Base-by-base conservation (phyloP, 2,113 vertebrate species). In the Lycaon pictus region DNA sequence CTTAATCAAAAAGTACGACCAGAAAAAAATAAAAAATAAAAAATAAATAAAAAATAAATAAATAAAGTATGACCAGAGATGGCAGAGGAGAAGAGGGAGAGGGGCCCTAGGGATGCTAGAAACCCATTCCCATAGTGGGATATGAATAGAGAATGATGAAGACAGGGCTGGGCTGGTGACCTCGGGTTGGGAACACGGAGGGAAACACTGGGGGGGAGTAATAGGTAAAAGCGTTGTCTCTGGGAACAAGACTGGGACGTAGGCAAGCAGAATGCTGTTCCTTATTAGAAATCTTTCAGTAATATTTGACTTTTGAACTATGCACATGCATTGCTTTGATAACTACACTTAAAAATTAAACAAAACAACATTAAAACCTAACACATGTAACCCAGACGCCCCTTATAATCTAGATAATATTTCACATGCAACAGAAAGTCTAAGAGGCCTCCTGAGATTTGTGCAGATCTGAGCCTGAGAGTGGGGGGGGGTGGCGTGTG, bases 321-420 rank as follows among this genome's bases (percentile, higher is more conserved):
- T 15, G 27, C 35, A 19, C 25, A 48, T 32, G 23, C 25, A n/a
- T n/a, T 37, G 69, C 84, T 95, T 96, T 87, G 84, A 63, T 92
- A 83, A 69, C 86, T 76, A 83, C 51, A 81, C 55, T 92, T 88
- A 81, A 92, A 96, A 84, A 82, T 83, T 72, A 87, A 81, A 72
- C 94, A 84, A 81, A 91, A 87, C 32, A 83, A 51, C 62, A 88
- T 63, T 83, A 60, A 88, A 93, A 79, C 71, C 92, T 67, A 89
- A 92, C 53, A 37, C 79, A 55, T 27, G 63, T 58, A 88, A 83
- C 48, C 37, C 65, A 81, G 77, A 15, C 88, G 79, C 17, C 76
- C 63, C 77, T 89, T 77, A 27, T 0, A 3, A 65, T 83, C 88
- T 69, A 67, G 89, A 77, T 67, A 58, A 79, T 87, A 69, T 90